These are phyloP conservation scores for Daboia siamensis DNA, from an alignment of 2,113 vertebrate genomes.

Conservation along the genomic window DNA sequence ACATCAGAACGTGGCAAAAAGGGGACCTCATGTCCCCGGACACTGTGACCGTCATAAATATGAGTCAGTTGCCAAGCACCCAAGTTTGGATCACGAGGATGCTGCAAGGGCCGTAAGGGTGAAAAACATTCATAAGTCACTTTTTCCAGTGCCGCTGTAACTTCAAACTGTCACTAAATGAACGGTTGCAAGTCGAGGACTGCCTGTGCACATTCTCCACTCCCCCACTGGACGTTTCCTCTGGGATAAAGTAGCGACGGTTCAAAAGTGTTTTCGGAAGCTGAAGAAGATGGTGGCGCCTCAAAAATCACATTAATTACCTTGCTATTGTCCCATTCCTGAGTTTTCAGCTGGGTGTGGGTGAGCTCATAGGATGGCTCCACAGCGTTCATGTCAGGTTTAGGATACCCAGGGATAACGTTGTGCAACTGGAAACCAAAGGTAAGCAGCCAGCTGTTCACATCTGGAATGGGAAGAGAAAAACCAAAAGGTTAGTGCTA, in stretches of 20 bases:
- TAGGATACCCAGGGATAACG: constrained; percentile 93
- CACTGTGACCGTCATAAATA: no score
- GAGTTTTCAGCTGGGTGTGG: constrained; percentile 93
- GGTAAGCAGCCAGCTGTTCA: constrained; percentile 98
- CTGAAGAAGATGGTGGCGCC: background rate
- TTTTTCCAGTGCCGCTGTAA: no score
- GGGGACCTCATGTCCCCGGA: no score
- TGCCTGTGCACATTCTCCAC: background rate
- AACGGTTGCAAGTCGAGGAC: no score
- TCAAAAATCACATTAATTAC: constrained; percentile 57
- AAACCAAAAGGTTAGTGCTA: constrained; percentile 18
- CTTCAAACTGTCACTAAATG: no score
- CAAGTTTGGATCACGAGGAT: no score
- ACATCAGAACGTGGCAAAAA: no score
- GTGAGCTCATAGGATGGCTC: constrained; percentile 92
- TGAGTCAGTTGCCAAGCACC: no score
- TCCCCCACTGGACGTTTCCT: background rate
- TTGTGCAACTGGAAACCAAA: constrained; percentile 98
- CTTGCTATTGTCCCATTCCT: constrained; percentile 98
- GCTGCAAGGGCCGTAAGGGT: no score
- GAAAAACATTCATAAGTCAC: no score
- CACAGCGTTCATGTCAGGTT: constrained; percentile 85
- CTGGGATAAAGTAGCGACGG: background rate
- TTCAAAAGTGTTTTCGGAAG: background rate
- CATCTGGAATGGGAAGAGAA: constrained; percentile 77